Evolutionary conservation across 1,140 invertebrate genomes (phyloP).

Genomic region (Trichonephila clavipes): DNA sequence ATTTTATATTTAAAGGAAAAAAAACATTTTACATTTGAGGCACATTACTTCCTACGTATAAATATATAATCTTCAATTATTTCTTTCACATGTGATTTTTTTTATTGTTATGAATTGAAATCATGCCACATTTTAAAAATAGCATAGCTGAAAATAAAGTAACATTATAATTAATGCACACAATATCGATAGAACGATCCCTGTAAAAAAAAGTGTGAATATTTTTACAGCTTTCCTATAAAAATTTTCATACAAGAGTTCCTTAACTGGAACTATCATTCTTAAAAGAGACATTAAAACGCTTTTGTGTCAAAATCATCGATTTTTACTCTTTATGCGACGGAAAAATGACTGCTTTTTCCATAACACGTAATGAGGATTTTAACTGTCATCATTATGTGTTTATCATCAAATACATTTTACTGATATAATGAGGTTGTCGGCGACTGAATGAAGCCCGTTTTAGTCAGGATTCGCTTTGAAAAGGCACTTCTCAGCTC

Average conservation of each 20-base stretch:
- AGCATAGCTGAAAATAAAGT: too few species aligned
- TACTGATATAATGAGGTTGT: constrained; percentile 18
- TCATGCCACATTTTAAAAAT: too few species aligned
- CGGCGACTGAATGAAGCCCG: neutral
- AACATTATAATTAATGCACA: too few species aligned
- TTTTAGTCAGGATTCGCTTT: neutral
- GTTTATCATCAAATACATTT: constrained; percentile 29
- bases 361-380: neutral
- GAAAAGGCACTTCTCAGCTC: neutral
- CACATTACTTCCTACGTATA: too few species aligned
- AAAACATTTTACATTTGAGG: too few species aligned
- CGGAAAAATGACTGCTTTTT: neutral
- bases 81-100: too few species aligned
- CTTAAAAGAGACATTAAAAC: neutral
- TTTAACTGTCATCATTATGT: constrained; percentile 2
- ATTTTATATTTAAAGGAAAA: too few species aligned
- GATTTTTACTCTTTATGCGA: neutral
- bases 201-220: too few species aligned
- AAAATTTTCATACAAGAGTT: neutral
- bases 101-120: too few species aligned
- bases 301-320: neutral
- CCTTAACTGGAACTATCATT: neutral
- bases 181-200: too few species aligned
- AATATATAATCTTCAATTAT: too few species aligned
- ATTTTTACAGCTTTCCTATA: neutral